Percentiles rank a stretch among this genome's conserved stretches.
Evolutionary conservation across 2,113 vertebrate species (phyloP).

Genomic region (Gasterosteus aculeatus): DNA sequence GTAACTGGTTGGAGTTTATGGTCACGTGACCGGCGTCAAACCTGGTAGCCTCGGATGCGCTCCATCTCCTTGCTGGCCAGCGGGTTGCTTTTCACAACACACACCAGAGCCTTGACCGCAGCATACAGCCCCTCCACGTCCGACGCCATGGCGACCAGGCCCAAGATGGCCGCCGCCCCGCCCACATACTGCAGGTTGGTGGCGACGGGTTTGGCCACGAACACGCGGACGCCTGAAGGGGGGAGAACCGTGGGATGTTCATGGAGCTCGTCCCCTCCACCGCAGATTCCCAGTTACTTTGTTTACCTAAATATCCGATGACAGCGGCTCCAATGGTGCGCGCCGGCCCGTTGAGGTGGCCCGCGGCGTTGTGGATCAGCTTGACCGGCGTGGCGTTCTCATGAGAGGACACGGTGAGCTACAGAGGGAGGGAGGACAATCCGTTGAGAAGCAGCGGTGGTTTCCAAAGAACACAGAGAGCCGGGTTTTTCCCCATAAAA

Average conservation of each 20-base stretch:
- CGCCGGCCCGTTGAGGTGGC: conserved; percentile 94
- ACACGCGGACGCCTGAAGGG: conserved; percentile 91
- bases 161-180: conserved; percentile 95
- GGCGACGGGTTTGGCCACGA: conserved; percentile 94
- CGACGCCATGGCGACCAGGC: conserved; percentile 97
- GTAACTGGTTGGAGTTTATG: no score
- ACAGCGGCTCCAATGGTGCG: conserved; percentile 92
- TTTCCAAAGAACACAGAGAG: not conserved
- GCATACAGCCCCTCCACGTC: conserved; percentile 98
- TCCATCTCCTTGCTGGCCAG: conserved; percentile 99
- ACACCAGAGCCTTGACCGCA: conserved; percentile 97
- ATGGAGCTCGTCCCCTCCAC: not conserved
- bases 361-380: conserved; percentile 92
- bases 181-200: conserved; percentile 96
- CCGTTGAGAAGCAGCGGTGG: not conserved
- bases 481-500: no score
- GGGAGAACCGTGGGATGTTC: not conserved
- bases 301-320: conserved; percentile 94
- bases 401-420: conserved; percentile 96
- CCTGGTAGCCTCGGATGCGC: conserved; percentile 97
- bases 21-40: conserved; percentile 11
- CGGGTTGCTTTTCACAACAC: conserved; percentile 97
- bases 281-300: not conserved
- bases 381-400: conserved; percentile 98
- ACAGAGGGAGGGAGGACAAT: not conserved